Conservation (phyloP, 1,140 invertebrate species). For the Sitophilus oryzae region DNA sequence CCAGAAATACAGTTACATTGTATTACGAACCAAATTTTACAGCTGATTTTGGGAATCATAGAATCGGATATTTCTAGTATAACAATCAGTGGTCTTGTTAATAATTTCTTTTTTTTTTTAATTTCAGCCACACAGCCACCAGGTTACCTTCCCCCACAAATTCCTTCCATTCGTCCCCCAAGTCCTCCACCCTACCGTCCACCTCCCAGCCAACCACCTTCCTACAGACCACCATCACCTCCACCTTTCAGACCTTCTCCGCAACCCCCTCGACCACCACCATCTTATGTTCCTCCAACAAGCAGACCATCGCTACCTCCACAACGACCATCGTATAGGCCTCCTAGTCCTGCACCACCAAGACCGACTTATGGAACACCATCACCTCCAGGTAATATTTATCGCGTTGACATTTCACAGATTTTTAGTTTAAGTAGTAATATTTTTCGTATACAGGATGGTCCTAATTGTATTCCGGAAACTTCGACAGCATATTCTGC, state of each 20-base stretch:
- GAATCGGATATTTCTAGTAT: no score
- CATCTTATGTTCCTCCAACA: conserved; percentile 12
- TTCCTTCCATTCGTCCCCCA: conserved; percentile 19
- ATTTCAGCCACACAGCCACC: conserved; percentile 21
- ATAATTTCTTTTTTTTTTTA: conserved; percentile 1
- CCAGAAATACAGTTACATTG: not conserved
- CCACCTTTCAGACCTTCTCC: conserved; percentile 28
- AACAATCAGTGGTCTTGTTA: no score
- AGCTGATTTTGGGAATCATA: no score
- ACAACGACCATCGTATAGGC: conserved; percentile 21
- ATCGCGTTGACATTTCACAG: no score
- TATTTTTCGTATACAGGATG: no score
- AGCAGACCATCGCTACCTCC: conserved; percentile 10
- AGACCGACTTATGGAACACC: conserved; percentile 34
- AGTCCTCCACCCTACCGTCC: no score
- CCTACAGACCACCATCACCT: conserved; percentile 33
- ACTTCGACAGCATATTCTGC: no score
- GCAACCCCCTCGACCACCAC: conserved; percentile 25
- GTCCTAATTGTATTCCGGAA: no score
- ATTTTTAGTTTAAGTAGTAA: no score
- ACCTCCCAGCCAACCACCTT: conserved; percentile 15
- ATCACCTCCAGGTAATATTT: conserved; percentile 11
- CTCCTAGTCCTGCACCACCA: conserved; percentile 14
- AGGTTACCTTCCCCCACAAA: conserved; percentile 23
- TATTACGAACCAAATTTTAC: no score